phyloP scores from a whole-genome alignment of 2,797 vertebrate genomes.

The Hafferia zeledoni region DNA sequence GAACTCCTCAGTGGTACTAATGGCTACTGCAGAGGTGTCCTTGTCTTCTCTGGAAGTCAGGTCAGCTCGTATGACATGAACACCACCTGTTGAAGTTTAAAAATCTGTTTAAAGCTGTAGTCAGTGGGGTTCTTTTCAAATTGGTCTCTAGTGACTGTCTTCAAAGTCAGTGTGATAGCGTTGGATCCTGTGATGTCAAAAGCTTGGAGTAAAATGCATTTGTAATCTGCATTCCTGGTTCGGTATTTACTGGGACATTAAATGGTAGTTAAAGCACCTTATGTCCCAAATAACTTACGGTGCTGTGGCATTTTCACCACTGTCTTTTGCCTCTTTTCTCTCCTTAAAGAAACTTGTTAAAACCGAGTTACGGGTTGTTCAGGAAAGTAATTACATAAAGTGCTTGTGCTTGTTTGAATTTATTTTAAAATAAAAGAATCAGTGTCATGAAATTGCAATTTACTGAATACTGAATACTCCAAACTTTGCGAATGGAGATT shows the following conservation, averaged over 20 bases:
- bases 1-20: background rate
- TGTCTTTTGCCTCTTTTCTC: background rate
- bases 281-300: accelerated
- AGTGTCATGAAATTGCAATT: background rate
- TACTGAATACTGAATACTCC: background rate
- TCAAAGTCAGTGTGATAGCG: background rate
- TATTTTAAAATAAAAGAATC: background rate
- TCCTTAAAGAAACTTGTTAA: background rate
- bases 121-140: background rate
- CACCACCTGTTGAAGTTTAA: background rate
- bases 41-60: background rate
- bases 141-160: background rate
- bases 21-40: background rate
- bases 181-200: background rate
- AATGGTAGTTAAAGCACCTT: background rate
- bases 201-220: background rate
- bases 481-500: too few species aligned
- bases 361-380: background rate
- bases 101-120: background rate
- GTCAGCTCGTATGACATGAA: background rate
- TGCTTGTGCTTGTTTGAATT: background rate
- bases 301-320: background rate
- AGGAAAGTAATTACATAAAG: background rate
- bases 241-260: background rate
- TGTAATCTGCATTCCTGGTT: background rate